These are phyloP conservation scores for Mormyrus hasselquistii DNA, from an alignment of 2,797 vertebrate genomes.

Conservation along the genomic window DNA sequence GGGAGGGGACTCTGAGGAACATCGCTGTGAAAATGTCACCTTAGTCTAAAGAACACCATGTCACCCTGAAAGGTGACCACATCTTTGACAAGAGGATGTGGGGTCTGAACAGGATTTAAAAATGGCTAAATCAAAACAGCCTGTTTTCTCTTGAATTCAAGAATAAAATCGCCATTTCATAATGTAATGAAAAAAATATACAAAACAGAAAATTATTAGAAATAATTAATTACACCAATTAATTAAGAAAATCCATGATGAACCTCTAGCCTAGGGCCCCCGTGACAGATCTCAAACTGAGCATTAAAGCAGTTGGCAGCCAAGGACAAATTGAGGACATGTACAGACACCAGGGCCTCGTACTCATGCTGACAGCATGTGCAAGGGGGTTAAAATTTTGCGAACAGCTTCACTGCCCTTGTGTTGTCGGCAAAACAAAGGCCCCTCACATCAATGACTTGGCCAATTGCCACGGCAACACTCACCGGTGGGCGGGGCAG, in stretches of 20 bases:
- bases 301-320: background rate
- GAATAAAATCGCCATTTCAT: background rate
- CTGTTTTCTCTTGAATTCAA: background rate
- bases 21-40: background rate
- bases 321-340: background rate
- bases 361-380: background rate
- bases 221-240: background rate
- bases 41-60: background rate
- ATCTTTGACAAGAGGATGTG: background rate
- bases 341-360: background rate
- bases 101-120: background rate
- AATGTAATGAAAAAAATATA: background rate
- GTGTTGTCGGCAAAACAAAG: background rate
- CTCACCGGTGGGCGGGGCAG: background rate
- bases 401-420: background rate
- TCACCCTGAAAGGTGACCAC: background rate
- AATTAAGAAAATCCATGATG: background rate
- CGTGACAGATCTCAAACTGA: background rate
- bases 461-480: background rate
- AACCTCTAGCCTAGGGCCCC: background rate
- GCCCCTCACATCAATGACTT: background rate
- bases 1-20: background rate
- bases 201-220: background rate
- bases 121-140: background rate
- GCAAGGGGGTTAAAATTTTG: background rate